phyloP scores from a whole-genome alignment of 2,888 invertebrate genomes.

The Pristionchus fissidentatus region DNA sequence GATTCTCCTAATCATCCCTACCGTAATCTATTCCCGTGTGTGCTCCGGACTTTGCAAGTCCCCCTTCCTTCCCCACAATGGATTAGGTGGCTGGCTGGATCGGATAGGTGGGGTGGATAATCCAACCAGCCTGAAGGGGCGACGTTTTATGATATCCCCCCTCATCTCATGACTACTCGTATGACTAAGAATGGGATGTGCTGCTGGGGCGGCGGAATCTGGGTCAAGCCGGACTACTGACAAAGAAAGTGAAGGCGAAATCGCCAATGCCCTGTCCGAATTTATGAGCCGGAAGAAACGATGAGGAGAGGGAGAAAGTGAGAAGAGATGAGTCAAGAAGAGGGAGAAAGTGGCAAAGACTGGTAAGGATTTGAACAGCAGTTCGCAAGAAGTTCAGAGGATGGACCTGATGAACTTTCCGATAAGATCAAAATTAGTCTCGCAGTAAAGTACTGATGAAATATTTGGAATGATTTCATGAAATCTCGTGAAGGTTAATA shows the following conservation, averaged over 20 bases:
- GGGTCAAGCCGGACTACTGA: conserved; percentile 27
- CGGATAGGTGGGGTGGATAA: neutral
- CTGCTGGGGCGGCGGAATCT: neutral
- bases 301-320: conserved; percentile 34
- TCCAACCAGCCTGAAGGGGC: conserved; percentile 31
- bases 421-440: too few species aligned
- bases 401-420: too few species aligned
- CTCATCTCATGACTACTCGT: conserved; percentile 22
- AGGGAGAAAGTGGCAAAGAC: neutral
- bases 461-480: too few species aligned
- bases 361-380: too few species aligned
- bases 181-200: conserved; percentile 38
- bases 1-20: too few species aligned
- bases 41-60: neutral
- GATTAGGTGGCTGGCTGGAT: conserved; percentile 20
- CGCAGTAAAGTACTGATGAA: too few species aligned
- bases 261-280: neutral
- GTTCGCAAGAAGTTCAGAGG: too few species aligned
- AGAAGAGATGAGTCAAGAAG: neutral
- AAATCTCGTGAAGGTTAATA: too few species aligned
- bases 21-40: too few species aligned
- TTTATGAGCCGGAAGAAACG: conserved; percentile 41
- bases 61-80: neutral
- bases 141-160: conserved; percentile 34
- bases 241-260: conserved; percentile 32